These are phyloP conservation scores for Drosophila sp. DNA, from an alignment of 1,140 invertebrate genomes.

Conservation along the genomic window DNA sequence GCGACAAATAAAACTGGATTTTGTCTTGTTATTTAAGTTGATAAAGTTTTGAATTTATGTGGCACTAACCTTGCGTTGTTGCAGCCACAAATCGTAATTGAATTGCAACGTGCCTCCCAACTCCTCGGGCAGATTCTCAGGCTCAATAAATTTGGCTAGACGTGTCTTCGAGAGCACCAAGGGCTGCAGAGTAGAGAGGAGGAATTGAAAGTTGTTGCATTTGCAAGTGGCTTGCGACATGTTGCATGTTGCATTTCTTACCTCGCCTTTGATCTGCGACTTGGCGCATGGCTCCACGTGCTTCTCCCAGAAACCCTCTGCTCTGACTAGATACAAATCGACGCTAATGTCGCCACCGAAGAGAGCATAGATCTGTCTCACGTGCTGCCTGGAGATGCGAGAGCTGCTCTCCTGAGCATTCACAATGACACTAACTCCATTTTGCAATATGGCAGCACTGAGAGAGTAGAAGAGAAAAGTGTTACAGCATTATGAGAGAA, in stretches of 20 bases:
- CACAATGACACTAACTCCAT: constrained; percentile 87
- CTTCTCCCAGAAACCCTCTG: constrained; percentile 91
- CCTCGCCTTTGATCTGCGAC: constrained; percentile 88
- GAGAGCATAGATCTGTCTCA: constrained; percentile 86
- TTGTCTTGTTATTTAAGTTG: no score
- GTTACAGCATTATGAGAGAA: no score
- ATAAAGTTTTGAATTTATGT: background rate
- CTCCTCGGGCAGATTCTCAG: constrained; percentile 91
- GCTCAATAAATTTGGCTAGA: constrained; percentile 89
- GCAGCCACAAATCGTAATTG: constrained; percentile 93
- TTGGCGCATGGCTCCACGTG: constrained; percentile 90
- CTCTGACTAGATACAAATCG: constrained; percentile 87
- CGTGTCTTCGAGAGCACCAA: constrained; percentile 88
- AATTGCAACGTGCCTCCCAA: constrained; percentile 91
- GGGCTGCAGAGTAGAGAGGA: constrained; percentile 85
- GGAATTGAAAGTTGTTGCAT: background rate
- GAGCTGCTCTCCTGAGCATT: constrained; percentile 88
- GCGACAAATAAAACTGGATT: no score
- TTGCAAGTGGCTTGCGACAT: background rate
- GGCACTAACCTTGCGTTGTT: constrained; percentile 90
- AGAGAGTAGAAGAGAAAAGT: background rate
- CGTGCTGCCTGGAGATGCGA: constrained; percentile 87
- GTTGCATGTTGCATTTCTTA: constrained; percentile 65
- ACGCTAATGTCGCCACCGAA: constrained; percentile 85
- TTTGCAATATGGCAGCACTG: constrained; percentile 72